Percentiles rank a stretch among this genome's conserved stretches.
Conservation (phyloP, 2,888 invertebrate genomes). For the Sarcophaga rosellei region DNA sequence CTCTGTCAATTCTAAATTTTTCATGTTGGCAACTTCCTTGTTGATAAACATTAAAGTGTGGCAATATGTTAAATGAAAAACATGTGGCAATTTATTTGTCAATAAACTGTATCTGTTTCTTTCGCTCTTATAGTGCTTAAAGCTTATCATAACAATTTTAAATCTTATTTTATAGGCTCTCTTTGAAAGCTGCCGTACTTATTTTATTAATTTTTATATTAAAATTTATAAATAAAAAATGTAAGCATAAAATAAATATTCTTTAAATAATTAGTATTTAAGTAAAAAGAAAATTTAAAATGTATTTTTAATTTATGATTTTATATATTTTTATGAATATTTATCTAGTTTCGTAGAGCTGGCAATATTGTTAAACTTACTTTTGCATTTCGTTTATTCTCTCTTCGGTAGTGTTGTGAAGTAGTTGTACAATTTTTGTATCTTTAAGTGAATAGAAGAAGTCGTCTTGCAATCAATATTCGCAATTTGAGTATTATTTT, state of each 20-base stretch:
- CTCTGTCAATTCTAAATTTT: too few relatives aligned
- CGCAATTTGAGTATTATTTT: conserved; percentile 32
- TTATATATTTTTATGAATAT: not conserved
- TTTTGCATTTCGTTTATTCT: conserved; percentile 54
- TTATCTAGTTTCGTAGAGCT: not conserved
- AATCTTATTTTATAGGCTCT: not conserved
- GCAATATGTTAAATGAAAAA: conserved; percentile 12
- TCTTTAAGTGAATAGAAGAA: conserved; percentile 6
- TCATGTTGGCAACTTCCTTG: too few relatives aligned
- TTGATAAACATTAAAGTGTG: not conserved
- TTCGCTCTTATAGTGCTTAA: not conserved
- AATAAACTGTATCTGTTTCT: not conserved
- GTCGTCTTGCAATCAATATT: conserved; percentile 23
- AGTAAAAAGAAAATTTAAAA: not conserved
- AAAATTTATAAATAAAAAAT: not conserved
- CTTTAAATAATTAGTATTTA: too few relatives aligned
- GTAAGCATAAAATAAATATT: too few relatives aligned
- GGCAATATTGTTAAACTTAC: conserved; percentile 19
- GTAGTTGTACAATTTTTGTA: conserved; percentile 46
- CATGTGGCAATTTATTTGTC: conserved; percentile 29
- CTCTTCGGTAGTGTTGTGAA: conserved; percentile 59
- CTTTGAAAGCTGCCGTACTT: not conserved
- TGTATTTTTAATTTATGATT: not conserved
- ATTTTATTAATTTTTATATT: not conserved
- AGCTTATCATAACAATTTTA: too few relatives aligned